Conservation (phyloP, 1,140 invertebrate genomes). For the Adelges cooleyi region DNA sequence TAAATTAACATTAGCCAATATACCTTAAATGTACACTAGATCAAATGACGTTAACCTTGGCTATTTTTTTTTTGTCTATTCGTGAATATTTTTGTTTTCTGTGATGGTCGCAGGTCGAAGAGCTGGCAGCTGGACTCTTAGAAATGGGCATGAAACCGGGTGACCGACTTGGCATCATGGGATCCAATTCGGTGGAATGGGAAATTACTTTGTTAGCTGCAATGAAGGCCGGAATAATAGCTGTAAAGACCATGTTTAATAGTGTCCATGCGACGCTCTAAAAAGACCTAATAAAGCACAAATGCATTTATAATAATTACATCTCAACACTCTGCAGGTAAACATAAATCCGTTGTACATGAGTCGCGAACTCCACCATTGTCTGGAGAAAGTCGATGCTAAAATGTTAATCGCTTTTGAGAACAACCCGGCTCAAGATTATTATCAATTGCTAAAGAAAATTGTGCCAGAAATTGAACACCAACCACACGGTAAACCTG, state of each 20-base stretch:
- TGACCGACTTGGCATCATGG: conserved; percentile 79
- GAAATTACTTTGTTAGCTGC: conserved; percentile 62
- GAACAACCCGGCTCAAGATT: conserved; percentile 55
- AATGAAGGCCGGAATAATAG: conserved; percentile 65
- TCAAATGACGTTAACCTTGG: no score
- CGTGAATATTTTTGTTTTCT: no score
- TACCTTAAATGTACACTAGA: no score
- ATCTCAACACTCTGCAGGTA: conserved; percentile 44
- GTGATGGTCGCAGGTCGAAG: conserved; percentile 61
- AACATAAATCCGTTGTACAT: conserved; percentile 77
- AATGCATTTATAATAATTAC: no score
- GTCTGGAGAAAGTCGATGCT: conserved; percentile 61
- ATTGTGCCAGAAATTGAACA: conserved; percentile 31
- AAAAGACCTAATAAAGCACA: no score
- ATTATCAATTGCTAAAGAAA: conserved; percentile 52
- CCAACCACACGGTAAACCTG: conserved; percentile 21
- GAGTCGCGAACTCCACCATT: conserved; percentile 62
- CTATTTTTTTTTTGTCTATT: no score
- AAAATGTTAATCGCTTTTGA: conserved; percentile 60
- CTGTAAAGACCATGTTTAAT: conserved; percentile 45
- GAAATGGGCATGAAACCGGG: conserved; percentile 64
- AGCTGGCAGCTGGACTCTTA: conserved; percentile 65
- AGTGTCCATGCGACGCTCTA: no score
- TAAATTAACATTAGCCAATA: no score
- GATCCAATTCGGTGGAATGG: conserved; percentile 78